Evolutionary conservation across 2,797 vertebrate genomes (phyloP).

Genomic region (Poecile montanus): DNA sequence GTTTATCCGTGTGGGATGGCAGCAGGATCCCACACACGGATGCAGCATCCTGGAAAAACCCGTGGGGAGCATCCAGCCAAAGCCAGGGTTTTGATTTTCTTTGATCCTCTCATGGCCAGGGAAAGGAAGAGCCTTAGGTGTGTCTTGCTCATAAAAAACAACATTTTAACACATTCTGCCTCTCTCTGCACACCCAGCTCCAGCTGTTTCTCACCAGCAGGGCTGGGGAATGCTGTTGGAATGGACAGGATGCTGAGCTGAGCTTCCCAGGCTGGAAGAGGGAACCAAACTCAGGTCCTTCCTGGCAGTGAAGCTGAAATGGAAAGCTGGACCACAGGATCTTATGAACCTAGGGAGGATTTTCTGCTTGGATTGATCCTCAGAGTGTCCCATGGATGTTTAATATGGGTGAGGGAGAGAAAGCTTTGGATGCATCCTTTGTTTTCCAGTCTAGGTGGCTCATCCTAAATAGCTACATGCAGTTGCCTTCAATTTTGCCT

Average conservation of each 20-base stretch:
- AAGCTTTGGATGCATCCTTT: not conserved
- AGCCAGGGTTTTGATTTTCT: not conserved
- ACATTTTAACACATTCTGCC: not conserved
- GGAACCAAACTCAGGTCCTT: not conserved
- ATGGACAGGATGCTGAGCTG: not conserved
- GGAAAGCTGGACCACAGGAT: not conserved
- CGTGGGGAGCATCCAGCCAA: not conserved
- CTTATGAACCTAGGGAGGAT: not conserved
- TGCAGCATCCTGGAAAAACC: not conserved
- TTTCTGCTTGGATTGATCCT: not conserved
- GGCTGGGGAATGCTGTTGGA: not conserved
- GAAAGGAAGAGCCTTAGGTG: not conserved
- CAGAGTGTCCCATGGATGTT: not conserved
- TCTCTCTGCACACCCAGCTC: not conserved
- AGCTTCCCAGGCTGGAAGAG: not conserved
- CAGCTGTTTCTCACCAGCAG: not conserved
- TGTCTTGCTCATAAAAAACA: not conserved
- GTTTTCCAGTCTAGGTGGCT: not conserved
- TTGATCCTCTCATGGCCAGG: not conserved
- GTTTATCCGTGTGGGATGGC: not conserved
- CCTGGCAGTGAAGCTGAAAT: not conserved
- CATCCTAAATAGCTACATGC: not conserved
- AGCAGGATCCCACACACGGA: not conserved
- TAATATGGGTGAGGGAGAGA: not conserved
- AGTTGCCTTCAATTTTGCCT: not conserved